Conservation (phyloP, 2,113 vertebrate species). For the Dasyprocta punctata region DNA sequence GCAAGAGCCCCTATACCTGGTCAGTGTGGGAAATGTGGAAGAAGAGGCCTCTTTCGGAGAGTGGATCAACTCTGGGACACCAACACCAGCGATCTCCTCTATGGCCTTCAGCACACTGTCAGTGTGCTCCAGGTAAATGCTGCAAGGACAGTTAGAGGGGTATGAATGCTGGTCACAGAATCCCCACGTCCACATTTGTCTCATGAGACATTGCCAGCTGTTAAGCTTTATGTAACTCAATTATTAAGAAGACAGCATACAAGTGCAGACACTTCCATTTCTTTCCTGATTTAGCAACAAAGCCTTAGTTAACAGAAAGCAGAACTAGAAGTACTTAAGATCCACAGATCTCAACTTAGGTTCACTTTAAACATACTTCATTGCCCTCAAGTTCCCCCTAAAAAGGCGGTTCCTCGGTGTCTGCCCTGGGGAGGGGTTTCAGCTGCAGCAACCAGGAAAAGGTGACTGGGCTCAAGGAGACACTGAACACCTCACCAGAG, state of each 20-base stretch:
- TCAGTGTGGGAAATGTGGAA: constrained; percentile 93
- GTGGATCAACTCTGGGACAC: constrained; percentile 90
- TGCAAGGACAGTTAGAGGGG: constrained; percentile 69
- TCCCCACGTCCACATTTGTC: neutral
- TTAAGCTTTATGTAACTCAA: neutral
- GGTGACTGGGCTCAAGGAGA: neutral
- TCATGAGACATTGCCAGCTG: neutral
- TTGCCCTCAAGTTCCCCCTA: neutral
- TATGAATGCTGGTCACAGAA: neutral
- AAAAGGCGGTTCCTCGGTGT: neutral
- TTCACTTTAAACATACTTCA: constrained; percentile 1
- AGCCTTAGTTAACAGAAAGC: neutral
- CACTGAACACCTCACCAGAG: constrained; percentile 87
- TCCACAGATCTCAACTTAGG: neutral
- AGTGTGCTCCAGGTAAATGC: constrained; percentile 93
- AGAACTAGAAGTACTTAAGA: constrained; percentile 9
- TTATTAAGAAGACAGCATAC: constrained; percentile 1
- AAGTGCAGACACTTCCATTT: neutral
- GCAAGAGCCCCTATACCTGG: constrained; percentile 86
- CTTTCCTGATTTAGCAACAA: neutral
- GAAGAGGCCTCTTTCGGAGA: constrained; percentile 91
- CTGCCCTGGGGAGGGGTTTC: neutral
- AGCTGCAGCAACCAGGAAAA: neutral
- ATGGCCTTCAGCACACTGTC: constrained; percentile 93
- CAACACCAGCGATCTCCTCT: constrained; percentile 93